Evolutionary conservation across 1,140 invertebrate species (phyloP), one percentile per base, ranked within the genome.

Genomic region (Nasonia longicornis): DNA sequence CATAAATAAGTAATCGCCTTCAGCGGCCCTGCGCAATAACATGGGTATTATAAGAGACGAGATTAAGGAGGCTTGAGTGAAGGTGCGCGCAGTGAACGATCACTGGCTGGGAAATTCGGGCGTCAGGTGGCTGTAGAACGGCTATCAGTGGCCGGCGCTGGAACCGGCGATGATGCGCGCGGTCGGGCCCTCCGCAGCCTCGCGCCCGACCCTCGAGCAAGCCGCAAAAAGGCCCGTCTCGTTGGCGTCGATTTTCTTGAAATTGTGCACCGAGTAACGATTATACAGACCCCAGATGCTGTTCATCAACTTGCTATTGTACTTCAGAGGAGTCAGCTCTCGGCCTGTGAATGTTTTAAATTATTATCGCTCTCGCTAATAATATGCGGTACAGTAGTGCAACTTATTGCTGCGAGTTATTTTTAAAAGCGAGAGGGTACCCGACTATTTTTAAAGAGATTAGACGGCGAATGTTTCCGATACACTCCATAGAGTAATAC

Each of bases 221-320:
- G 58, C 70, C 74, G 74, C 35, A 67, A 82, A 20, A 10, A 85
- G 74, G 58, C 83, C 79, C 74, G 84, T 78, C 80, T 88, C 85
- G 29, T 91, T 86, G 81, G 90, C 92, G 85, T 95, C 94, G 84
- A 94, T 93, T 86, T 95, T 95, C 90, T 96, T 96, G 82, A 96
- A 94, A 88, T 96, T 96, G 86, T 96, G 95, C 2, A 95, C 94
- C 1, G 96, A 96, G 86, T 96, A 96, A 67, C 94, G 93, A 87
- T 97, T 97, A 91, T 97, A 97, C 74, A 95, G 89, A 12, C 96
- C 96, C 96, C 96, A 97, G 88, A 97, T 96, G 87, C 95, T 96
- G 88, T 96, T 96, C 96, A 97, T 97, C 84, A 96, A 86, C 87
- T 96, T 96, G 87, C 94, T 95, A 89, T 95, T 96, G 88, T 97